Percentiles rank a stretch among this genome's conserved stretches.
Evolutionary conservation across 2,113 vertebrate species (phyloP).

Genomic region (Scophthalmus maximus): DNA sequence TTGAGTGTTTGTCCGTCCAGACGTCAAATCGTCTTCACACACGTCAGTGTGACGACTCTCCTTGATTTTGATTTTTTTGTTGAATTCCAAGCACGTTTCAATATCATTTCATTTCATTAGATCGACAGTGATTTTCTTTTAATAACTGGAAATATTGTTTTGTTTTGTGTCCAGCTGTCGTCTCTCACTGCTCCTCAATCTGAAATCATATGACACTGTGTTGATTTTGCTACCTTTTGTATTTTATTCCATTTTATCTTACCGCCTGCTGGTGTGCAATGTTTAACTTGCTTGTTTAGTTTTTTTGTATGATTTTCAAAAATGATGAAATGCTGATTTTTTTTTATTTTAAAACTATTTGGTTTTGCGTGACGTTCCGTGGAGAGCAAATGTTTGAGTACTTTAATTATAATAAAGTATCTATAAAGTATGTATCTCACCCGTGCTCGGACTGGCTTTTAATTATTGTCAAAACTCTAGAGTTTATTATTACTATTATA

Average conservation of each 20-base stretch:
- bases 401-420: conserved; percentile 91
- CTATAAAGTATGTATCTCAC: conserved; percentile 88
- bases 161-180: conserved; percentile 48
- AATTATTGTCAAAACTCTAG: background rate
- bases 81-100: conserved; percentile 23
- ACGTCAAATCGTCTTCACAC: conserved; percentile 15
- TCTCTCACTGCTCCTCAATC: conserved; percentile 76
- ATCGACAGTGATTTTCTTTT: background rate
- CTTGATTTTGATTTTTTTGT: conserved; percentile 1
- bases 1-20: conserved; percentile 39
- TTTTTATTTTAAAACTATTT: conserved; percentile 73
- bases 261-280: conserved; percentile 82
- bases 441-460: background rate
- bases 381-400: conserved; percentile 86
- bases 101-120: conserved; percentile 4
- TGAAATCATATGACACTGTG: background rate
- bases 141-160: conserved; percentile 55
- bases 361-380: conserved; percentile 88
- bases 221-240: conserved; percentile 56
- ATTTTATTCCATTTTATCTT: conserved; percentile 60
- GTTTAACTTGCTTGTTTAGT: conserved; percentile 80
- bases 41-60: background rate
- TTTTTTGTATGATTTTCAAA: conserved; percentile 64
- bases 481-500: too few relatives aligned
- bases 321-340: conserved; percentile 68